phyloP scores from a whole-genome alignment of 2,797 vertebrate species.

The Danio kyathit region DNA sequence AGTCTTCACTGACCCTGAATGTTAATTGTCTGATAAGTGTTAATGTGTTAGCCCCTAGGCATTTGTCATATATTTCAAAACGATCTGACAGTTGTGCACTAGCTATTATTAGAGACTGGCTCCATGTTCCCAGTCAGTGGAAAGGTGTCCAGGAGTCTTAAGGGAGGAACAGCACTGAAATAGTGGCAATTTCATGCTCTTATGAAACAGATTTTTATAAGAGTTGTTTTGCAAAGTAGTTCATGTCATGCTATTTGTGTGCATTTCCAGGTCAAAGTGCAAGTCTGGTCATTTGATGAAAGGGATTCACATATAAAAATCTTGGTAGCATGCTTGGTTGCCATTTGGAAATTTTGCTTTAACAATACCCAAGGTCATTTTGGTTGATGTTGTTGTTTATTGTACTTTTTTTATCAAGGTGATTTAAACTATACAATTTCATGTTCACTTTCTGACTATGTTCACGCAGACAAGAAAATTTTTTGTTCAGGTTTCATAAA shows the following conservation, averaged over 20 bases:
- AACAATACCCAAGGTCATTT: neutral
- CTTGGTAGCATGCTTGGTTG: neutral
- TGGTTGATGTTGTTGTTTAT: no score
- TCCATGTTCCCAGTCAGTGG: conserved; percentile 59
- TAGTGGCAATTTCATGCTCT: conserved; percentile 25
- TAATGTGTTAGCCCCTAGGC: conserved; percentile 61
- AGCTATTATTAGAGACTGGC: conserved; percentile 80
- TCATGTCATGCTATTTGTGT: conserved; percentile 30
- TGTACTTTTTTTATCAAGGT: no score
- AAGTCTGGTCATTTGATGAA: conserved; percentile 9
- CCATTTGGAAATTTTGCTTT: neutral
- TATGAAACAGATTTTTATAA: conserved; percentile 22
- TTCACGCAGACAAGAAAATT: no score
- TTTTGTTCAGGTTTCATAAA: no score
- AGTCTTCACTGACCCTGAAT: conserved; percentile 37
- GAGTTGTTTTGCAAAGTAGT: conserved; percentile 23
- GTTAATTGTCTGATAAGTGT: conserved; percentile 67
- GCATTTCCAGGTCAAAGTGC: neutral
- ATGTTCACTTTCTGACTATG: no score
- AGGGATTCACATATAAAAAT: conserved; percentile 8
- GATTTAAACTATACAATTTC: no score
- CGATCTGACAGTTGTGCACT: conserved; percentile 77
- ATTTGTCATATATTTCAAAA: conserved; percentile 80
- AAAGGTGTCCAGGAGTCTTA: conserved; percentile 39
- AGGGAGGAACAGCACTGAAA: conserved; percentile 10